These are phyloP conservation scores for Chrysemys picta DNA, from an alignment of 2,113 vertebrate species.

Conservation along the genomic window DNA sequence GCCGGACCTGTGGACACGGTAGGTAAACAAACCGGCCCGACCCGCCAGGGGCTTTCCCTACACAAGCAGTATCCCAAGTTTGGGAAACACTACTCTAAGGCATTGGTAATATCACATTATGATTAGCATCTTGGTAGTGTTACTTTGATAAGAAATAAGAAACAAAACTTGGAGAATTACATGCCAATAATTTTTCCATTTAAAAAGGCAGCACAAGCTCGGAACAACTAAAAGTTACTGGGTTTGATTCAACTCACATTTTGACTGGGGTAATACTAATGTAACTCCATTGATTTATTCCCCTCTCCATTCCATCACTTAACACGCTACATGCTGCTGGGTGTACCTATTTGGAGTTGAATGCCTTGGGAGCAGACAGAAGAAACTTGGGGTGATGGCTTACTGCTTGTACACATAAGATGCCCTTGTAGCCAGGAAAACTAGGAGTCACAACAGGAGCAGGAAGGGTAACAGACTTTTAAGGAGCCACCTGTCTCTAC, in stretches of 20 bases:
- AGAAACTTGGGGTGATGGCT: not conserved
- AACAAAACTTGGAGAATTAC: not conserved
- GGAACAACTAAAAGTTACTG: not conserved
- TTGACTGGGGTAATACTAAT: not conserved
- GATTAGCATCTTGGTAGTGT: not conserved
- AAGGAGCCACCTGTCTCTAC: no score
- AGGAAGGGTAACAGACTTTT: no score
- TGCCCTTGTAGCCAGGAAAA: not conserved
- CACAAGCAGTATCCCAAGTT: no score
- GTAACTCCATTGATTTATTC: not conserved
- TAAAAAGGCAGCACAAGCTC: not conserved
- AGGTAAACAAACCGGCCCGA: no score
- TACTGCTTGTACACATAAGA: rapidly evolving
- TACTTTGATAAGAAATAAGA: not conserved
- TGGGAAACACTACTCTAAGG: not conserved
- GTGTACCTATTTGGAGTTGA: not conserved
- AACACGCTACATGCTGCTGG: not conserved
- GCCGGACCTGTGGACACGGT: no score
- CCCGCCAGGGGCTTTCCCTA: no score
- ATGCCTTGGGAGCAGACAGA: rapidly evolving
- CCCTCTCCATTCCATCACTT: not conserved
- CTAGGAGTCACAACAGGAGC: no score
- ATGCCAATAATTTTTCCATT: not conserved
- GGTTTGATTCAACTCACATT: not conserved
- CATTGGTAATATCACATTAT: not conserved